Conservation (phyloP, 2,797 vertebrate species). For the Fratercula arctica region DNA sequence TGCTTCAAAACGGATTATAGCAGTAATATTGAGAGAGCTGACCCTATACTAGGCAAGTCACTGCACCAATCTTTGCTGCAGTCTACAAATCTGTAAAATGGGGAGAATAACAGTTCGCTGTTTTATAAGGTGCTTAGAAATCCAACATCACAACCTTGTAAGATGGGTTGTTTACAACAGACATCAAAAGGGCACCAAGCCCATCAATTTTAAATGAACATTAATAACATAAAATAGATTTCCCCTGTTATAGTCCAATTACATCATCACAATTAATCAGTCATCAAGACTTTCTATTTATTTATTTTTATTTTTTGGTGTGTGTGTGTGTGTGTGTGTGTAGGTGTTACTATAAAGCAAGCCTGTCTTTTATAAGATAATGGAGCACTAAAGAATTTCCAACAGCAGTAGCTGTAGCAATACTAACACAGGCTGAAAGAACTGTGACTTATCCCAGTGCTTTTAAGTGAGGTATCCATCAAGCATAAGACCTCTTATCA, state of each 20-base stretch:
- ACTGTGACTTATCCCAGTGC: not conserved
- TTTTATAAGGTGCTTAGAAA: not conserved
- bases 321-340: fast-evolving
- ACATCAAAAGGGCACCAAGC: not conserved
- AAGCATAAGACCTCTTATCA: not conserved
- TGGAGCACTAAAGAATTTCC: not conserved
- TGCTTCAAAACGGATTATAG: constrained; percentile 27
- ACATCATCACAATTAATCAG: not conserved
- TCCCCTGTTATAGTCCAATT: not conserved
- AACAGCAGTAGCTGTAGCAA: not conserved
- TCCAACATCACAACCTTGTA: not conserved
- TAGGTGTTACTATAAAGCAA: not conserved
- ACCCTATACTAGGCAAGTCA: not conserved
- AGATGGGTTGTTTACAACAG: not conserved
- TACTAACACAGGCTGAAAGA: not conserved
- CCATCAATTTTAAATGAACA: not conserved
- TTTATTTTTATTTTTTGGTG: not conserved
- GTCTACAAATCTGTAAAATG: constrained; percentile 24
- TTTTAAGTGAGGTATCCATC: not conserved
- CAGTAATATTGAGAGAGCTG: not conserved
- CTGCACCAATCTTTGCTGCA: constrained; percentile 3
- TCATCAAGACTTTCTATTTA: not conserved
- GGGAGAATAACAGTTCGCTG: not conserved
- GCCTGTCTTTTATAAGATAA: not conserved
- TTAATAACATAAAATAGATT: not conserved